Percentiles rank a stretch among this genome's conserved stretches.
These are phyloP conservation scores for Limnephilus auricula DNA, from an alignment of 2,888 invertebrate genomes.

Conservation along the genomic window DNA sequence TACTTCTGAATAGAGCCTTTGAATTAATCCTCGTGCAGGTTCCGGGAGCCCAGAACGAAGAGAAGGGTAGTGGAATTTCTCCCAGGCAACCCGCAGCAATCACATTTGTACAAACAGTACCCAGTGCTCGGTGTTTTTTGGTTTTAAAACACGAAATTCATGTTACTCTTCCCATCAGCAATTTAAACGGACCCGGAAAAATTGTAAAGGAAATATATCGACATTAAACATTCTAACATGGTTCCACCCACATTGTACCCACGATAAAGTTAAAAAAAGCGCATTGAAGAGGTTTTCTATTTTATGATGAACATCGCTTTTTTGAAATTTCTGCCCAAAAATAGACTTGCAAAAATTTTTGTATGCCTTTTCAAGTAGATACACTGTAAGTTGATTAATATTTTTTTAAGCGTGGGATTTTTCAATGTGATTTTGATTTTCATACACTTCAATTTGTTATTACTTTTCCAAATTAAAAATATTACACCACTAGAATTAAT, in stretches of 20 bases:
- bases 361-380: not conserved
- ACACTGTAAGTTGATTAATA: not conserved
- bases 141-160: not conserved
- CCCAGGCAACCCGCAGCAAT: not conserved
- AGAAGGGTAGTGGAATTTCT: not conserved
- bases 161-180: not conserved
- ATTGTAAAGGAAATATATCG: not conserved
- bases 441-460: too few species aligned
- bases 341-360: not conserved
- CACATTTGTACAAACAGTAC: not conserved
- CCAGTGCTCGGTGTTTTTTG: not conserved
- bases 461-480: too few species aligned
- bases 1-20: not conserved
- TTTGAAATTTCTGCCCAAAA: not conserved
- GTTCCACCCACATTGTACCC: not conserved
- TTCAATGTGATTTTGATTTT: not conserved
- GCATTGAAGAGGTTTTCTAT: not conserved
- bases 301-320: not conserved
- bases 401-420: not conserved
- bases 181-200: not conserved
- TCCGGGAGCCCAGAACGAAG: not conserved
- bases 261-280: not conserved
- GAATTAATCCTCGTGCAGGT: not conserved
- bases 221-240: not conserved
- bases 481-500: too few species aligned